Evolutionary conservation across 1,140 invertebrate species (phyloP), one percentile per base, ranked within the genome.

Genomic region (Chironomus striatipennis): DNA sequence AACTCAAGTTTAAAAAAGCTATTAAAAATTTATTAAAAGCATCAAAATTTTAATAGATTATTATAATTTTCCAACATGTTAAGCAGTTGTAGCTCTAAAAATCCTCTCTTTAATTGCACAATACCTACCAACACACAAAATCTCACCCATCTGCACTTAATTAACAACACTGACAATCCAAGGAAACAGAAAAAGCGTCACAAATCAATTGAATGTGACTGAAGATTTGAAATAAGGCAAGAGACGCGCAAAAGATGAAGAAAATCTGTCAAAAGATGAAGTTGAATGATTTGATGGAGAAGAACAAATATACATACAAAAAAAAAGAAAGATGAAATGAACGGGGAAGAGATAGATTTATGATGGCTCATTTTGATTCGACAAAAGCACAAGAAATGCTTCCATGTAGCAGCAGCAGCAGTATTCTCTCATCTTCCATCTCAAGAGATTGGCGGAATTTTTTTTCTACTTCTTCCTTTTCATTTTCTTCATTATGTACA

Each of bases 221-320:
- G 43, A 47, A 47, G 24, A 34, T 34, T 34, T 1, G 24, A 34
- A 34, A 5, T 1, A 34, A 34, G 24, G 24, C 24, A 34, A 34
- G 24, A 34, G 24, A 34, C 24, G 24, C 15, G 43, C 47, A 10
- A n/a, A 57, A 1, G 47, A 57, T 15, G 47, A 57, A 57, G 47
- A 57, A 57, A 57, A 57, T 57, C 47, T 10, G 47, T 57, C n/a
- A 10, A 57, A 57, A 57, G 47, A 57, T 57, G 47, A 57, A 57
- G n/a, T n/a, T 57, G 47, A 57, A n/a, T 57, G 47, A 57, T 57
- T 57, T 57, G 47, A 57, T 57, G 47, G 12, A 57, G 47, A n/a
- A 15, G n/a, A 57, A 57, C 12, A 57, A 57, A n/a, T n/a, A 57
- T n/a, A n/a, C 47, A n/a, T 4, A n/a, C 2, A 57, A 15, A 57